These are phyloP conservation scores for Atherinosoma microstoma DNA, from an alignment of 2,797 vertebrate genomes.

Conservation along the genomic window DNA sequence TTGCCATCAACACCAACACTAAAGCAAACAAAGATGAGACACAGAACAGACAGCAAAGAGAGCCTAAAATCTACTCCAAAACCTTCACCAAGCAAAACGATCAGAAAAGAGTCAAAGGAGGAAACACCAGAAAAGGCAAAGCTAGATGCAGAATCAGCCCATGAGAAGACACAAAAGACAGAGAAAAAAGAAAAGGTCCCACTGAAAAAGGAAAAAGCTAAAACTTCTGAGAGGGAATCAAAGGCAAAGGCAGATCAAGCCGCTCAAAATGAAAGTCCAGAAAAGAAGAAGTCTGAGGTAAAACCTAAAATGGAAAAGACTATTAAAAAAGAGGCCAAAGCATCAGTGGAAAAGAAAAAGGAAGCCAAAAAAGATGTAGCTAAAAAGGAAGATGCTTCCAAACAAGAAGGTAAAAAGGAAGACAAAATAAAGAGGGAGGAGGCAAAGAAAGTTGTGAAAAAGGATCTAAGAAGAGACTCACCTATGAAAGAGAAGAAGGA, in stretches of 20 bases:
- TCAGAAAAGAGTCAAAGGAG: constrained; percentile 91
- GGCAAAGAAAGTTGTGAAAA: constrained; percentile 89
- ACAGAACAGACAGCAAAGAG: constrained; percentile 93
- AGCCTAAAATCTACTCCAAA: constrained; percentile 91
- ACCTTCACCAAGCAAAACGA: constrained; percentile 84
- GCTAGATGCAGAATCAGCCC: constrained; percentile 71
- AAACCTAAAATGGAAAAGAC: constrained; percentile 87
- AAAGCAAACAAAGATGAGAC: constrained; percentile 93
- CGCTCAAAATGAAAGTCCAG: constrained; percentile 83
- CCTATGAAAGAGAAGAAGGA: constrained; percentile 86
- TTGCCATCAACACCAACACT: constrained; percentile 84
- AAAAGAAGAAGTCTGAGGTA: constrained; percentile 88
- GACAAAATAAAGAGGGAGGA: constrained; percentile 87
- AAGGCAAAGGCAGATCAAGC: constrained; percentile 84
- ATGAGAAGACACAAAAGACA: constrained; percentile 86
- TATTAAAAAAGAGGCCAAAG: constrained; percentile 90
- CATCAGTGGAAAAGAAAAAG: constrained; percentile 89
- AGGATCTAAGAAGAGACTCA: constrained; percentile 88
- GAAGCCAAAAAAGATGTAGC: constrained; percentile 88
- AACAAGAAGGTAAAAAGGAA: constrained; percentile 90
- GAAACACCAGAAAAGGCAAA: constrained; percentile 87
- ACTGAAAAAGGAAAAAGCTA: constrained; percentile 89
- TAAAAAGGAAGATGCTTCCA: constrained; percentile 87
- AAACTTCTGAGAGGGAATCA: constrained; percentile 85
- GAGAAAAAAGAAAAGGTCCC: constrained; percentile 91